These are phyloP conservation scores for Luscinia luscinia DNA, from an alignment of 2,797 vertebrate genomes.

Conservation along the genomic window DNA sequence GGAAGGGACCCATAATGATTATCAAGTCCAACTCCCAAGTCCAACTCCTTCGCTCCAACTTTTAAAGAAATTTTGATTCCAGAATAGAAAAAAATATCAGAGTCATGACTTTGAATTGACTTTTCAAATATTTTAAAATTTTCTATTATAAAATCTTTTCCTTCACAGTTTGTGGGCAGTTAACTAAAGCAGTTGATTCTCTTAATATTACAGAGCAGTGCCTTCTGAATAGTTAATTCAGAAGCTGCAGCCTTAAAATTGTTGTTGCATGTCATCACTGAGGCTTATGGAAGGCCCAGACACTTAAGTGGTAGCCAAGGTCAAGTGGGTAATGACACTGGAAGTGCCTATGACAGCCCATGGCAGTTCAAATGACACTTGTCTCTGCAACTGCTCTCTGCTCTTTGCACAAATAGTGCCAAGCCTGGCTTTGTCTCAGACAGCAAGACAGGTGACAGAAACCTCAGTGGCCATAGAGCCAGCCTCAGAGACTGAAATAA, in stretches of 20 bases:
- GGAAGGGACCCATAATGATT: not conserved
- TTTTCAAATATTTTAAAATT: not conserved
- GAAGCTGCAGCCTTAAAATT: not conserved
- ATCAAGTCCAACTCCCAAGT: not conserved
- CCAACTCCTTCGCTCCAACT: not conserved
- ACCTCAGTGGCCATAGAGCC: too few relatives aligned
- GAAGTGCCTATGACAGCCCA: not conserved
- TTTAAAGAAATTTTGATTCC: not conserved
- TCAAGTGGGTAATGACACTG: not conserved
- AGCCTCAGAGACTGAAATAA: not conserved
- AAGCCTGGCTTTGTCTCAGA: not conserved
- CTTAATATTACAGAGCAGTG: not conserved
- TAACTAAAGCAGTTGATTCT: not conserved
- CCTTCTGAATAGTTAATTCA: not conserved
- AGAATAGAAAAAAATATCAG: not conserved
- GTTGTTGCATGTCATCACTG: not conserved
- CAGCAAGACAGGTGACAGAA: not conserved
- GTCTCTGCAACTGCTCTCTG: not conserved
- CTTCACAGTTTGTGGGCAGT: not conserved
- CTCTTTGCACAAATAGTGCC: not conserved
- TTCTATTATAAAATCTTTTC: not conserved
- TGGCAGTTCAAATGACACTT: not conserved
- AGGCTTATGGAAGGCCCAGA: accelerated
- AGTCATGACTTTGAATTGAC: not conserved
- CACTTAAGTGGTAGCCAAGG: not conserved